These are phyloP conservation scores for Cyphomyrmex costatus DNA, from an alignment of 1,140 invertebrate species.

Conservation along the genomic window DNA sequence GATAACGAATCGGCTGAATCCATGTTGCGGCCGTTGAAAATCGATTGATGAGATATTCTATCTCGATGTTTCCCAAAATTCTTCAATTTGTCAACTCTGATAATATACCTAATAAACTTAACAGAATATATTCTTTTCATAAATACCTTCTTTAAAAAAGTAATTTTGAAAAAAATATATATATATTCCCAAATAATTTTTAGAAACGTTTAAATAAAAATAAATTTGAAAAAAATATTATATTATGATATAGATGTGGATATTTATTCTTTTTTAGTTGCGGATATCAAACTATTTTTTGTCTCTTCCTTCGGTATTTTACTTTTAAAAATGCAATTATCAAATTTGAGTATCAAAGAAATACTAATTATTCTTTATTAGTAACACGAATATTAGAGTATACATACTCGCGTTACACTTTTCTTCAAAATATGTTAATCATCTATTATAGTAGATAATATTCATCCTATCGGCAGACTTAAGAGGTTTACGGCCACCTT, in stretches of 20 bases:
- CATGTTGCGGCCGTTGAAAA: constrained; percentile 42
- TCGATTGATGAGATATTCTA: background rate
- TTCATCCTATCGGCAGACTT: constrained; percentile 45
- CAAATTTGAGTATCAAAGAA: background rate
- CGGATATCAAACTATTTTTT: background rate
- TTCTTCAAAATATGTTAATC: background rate
- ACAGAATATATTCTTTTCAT: background rate
- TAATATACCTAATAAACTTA: background rate
- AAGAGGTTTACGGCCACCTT: constrained; percentile 32
- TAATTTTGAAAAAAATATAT: background rate
- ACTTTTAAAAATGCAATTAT: background rate
- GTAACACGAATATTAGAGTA: background rate
- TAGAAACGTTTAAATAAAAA: background rate
- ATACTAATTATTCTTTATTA: background rate
- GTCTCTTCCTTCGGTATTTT: background rate
- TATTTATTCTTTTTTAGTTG: background rate
- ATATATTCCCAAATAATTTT: background rate
- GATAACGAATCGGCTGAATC: constrained; percentile 62
- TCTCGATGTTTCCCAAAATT: background rate
- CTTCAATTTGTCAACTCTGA: background rate
- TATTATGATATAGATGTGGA: background rate
- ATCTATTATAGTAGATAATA: too few species aligned
- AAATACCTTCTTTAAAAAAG: background rate
- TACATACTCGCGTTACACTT: too few species aligned
- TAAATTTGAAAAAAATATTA: background rate